Conservation (phyloP, 2,888 invertebrate genomes). For the Ennomos erosarius region DNA sequence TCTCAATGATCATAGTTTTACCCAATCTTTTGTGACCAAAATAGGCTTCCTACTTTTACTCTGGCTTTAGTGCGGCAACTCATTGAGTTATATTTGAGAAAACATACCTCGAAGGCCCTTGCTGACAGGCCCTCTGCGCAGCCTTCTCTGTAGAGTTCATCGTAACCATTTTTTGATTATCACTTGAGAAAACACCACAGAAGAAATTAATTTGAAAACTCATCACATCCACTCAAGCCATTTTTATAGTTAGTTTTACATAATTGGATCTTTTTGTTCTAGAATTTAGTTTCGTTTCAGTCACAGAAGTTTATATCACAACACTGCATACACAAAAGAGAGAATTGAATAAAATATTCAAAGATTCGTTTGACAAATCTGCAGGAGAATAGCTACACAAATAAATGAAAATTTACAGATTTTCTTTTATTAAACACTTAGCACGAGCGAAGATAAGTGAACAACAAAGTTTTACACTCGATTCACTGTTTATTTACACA, state of each 20-base stretch:
- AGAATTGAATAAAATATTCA: too few species aligned
- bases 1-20: too few species aligned
- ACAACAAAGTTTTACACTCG: conserved; percentile 2
- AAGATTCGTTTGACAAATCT: too few species aligned
- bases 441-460: not conserved
- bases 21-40: too few species aligned
- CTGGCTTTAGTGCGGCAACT: too few species aligned
- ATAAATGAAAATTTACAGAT: not conserved
- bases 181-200: conserved; percentile 43
- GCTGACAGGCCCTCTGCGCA: conserved; percentile 83
- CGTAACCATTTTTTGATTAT: conserved; percentile 75
- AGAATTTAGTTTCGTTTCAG: not conserved
- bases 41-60: too few species aligned
- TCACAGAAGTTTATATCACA: not conserved
- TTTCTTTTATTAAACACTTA: conserved; percentile 16
- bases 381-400: too few species aligned
- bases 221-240: conserved; percentile 26
- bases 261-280: not conserved
- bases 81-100: too few species aligned
- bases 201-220: conserved; percentile 41
- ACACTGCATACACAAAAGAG: not conserved
- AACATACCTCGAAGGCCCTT: conserved; percentile 77
- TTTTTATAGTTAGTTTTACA: conserved; percentile 4
- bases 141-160: conserved; percentile 83
- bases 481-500: conserved; percentile 11